Base-by-base conservation (phyloP, 2,888 invertebrate species). In the Euclidia mi region DNA sequence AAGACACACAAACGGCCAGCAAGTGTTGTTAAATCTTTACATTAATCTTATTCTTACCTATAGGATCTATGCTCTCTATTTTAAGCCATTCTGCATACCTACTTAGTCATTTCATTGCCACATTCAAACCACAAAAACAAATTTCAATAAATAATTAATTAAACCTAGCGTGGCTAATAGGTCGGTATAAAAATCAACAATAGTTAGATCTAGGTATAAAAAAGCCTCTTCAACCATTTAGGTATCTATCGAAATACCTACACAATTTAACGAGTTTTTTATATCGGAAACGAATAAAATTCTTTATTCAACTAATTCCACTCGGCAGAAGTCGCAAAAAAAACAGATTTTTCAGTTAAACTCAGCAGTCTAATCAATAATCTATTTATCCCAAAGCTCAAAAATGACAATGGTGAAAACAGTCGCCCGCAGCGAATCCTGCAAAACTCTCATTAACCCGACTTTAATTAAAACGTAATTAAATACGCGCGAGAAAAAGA, bases 401-500 rank as follows among this genome's bases (percentile, higher is more conserved):
- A 81, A 84, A 79, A 78, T 77, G 56, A 65, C 65, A 76, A 73
- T 71, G 55, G 62, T 65, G 66, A 79, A 82, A 85, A 78, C 75
- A 76, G 76, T 81, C 75, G 76, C 80, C 76, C 78, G 81, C 72
- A 82, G 82, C 84, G 78, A 84, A 82, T 82, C 81, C 85, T 76
- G 82, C 83, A 81, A 85, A 91, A 88, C 86, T 88, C 90, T 91
- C 87, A 93, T 92, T 94, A 93, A 85, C 81, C 79, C 81, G 71
- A 78, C 85, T 79, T 90, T 92, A 93, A 94, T 94, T 94, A 94
- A 93, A 94, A 89, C 85, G 84, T 94, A 94, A 94, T 94, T 94
- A 94, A 94, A 94, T 93, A 85, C 90, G 89, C 90, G 84, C 84
- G 89, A 91, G 91, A 92, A 93, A 94, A 92, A 93, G 91, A 91